Evolutionary conservation across 53 echinoderm and acorn worm species (phyloP).

Genomic region (Actinopyga echinites): DNA sequence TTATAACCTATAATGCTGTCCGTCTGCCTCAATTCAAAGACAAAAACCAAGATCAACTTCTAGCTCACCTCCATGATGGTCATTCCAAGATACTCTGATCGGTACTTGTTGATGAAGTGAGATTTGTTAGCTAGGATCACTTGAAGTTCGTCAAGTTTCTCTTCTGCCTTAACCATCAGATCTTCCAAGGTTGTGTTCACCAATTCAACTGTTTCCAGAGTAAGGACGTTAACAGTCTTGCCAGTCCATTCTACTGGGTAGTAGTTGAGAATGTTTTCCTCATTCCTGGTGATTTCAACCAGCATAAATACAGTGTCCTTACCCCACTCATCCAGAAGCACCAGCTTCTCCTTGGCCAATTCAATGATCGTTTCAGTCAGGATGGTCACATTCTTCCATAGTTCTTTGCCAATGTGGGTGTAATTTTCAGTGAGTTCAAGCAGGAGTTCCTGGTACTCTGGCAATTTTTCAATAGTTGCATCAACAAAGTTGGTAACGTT

Average conservation of each 20-base stretch:
- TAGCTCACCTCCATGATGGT: slow-evolving; percentile 77
- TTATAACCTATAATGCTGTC: too few species aligned
- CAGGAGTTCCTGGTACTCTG: slow-evolving; percentile 46
- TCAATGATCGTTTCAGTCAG: slow-evolving; percentile 48
- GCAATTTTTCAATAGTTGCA: slow-evolving; percentile 40
- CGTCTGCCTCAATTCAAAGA: too few species aligned
- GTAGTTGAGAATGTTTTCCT: slow-evolving; percentile 33
- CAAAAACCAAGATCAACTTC: background rate
- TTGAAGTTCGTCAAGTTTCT: slow-evolving; percentile 37
- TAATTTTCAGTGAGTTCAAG: slow-evolving; percentile 54
- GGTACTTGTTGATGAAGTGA: slow-evolving; percentile 74
- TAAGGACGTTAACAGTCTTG: slow-evolving; percentile 13
- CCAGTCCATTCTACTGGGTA: slow-evolving; percentile 44
- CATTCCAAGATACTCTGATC: slow-evolving; percentile 64
- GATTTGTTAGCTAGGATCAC: slow-evolving; percentile 4
- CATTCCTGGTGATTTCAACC: slow-evolving; percentile 32
- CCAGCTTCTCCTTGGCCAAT: slow-evolving; percentile 12
- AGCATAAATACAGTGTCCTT: background rate
- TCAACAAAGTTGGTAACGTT: slow-evolving; percentile 24
- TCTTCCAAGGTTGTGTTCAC: background rate
- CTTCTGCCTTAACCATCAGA: background rate
- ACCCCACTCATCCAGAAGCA: background rate
- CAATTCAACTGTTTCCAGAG: background rate
- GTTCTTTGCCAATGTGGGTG: background rate
- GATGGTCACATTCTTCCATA: background rate